Percentiles rank a stretch among this genome's conserved stretches.
phyloP scores from a whole-genome alignment of 1,140 invertebrate genomes.

The Zaprionus africanus region DNA sequence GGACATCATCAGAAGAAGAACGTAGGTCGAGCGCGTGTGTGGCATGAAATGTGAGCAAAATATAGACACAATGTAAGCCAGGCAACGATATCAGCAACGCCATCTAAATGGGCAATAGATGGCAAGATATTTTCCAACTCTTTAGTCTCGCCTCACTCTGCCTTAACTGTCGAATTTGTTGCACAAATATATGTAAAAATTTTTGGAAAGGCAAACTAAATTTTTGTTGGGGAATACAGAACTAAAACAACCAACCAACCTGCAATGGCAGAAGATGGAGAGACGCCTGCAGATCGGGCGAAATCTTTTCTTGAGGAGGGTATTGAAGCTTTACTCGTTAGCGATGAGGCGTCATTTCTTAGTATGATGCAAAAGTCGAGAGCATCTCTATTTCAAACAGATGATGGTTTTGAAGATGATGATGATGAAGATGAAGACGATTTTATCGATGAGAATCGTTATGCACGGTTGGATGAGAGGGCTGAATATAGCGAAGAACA shows the following conservation, averaged over 20 bases:
- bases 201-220: not conserved
- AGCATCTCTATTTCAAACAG: too few relatives aligned
- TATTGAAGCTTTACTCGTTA: too few relatives aligned
- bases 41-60: constrained; percentile 36
- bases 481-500: constrained; percentile 54
- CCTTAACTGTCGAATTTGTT: not conserved
- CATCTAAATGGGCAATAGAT: not conserved
- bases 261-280: not conserved
- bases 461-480: constrained; percentile 42
- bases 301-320: not conserved
- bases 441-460: constrained; percentile 36
- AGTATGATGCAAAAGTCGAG: too few relatives aligned
- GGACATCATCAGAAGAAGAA: constrained; percentile 21
- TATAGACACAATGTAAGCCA: constrained; percentile 34
- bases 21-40: constrained; percentile 15
- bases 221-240: not conserved
- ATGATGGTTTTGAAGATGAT: not conserved
- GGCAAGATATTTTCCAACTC: not conserved
- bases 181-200: not conserved
- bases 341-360: too few relatives aligned
- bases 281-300: too few relatives aligned
- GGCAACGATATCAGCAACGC: not conserved
- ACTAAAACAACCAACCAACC: not conserved
- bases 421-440: constrained; percentile 4
- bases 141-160: not conserved